phyloP scores from a whole-genome alignment of 2,113 vertebrate species.

The Bettongia penicillata region DNA sequence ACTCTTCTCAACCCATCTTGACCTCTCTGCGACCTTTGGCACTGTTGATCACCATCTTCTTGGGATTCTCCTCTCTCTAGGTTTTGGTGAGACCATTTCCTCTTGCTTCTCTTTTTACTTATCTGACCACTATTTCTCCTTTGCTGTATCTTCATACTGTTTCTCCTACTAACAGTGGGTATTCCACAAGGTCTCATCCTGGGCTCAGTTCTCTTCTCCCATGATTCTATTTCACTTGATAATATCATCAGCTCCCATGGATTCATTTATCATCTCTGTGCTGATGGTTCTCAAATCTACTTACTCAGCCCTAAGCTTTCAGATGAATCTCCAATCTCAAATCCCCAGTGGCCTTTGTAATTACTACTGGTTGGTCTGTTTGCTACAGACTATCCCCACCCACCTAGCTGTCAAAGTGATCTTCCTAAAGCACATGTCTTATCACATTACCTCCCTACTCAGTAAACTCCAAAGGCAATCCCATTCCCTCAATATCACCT shows the following conservation, averaged over 20 bases:
- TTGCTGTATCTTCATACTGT: neutral
- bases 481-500: neutral
- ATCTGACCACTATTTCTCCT: neutral
- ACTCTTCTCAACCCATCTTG: neutral
- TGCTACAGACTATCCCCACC: neutral
- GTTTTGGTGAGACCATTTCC: neutral
- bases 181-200: neutral
- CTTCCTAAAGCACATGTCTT: neutral
- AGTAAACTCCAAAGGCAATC: neutral
- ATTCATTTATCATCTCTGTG: no score
- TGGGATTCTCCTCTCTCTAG: neutral
- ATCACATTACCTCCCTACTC: neutral
- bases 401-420: neutral
- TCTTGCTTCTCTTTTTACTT: neutral
- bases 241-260: no score
- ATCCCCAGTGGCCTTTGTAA: neutral
- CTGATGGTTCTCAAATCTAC: no score
- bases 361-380: neutral
- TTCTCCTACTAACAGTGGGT: neutral
- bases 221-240: no score
- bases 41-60: neutral
- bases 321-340: no score
- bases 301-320: no score
- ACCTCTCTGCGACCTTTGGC: neutral
- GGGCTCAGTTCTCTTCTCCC: neutral